Conservation (phyloP, 1,140 invertebrate genomes). For the Fopius arisanus region DNA sequence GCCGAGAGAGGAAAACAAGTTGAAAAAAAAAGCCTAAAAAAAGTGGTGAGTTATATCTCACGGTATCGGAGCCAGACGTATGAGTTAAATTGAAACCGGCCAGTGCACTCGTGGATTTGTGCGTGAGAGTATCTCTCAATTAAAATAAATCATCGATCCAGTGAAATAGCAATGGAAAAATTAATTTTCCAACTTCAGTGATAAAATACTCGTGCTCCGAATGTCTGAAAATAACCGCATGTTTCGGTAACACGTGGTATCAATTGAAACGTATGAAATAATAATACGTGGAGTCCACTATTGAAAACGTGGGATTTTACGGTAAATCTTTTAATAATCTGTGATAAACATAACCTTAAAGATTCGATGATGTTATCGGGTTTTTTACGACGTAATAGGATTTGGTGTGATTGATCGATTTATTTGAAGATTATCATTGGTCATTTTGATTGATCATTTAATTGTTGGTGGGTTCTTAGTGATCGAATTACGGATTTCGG, state of each 20-base stretch:
- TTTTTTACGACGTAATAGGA: not conserved
- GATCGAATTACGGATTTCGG: not conserved
- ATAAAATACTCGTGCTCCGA: no score
- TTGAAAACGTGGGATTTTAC: not conserved
- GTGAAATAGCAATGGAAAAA: not conserved
- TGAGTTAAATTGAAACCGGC: constrained; percentile 43
- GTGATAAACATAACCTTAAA: not conserved
- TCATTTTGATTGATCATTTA: not conserved
- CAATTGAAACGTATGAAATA: not conserved
- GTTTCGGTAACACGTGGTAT: not conserved
- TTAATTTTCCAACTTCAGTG: not conserved
- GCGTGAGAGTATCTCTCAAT: not conserved
- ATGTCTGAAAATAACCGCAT: no score
- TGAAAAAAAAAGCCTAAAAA: not conserved
- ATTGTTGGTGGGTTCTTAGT: not conserved
- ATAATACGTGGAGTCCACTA: no score
- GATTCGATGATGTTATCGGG: not conserved
- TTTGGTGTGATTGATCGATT: not conserved
- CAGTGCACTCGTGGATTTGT: constrained; percentile 42
- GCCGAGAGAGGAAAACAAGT: not conserved
- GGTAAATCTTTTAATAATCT: not conserved
- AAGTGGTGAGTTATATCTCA: no score
- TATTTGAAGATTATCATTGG: not conserved
- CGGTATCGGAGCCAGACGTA: no score
- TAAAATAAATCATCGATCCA: not conserved